A percentile compares a stretch with the other conserved stretches of the same genome.
Conservation (phyloP, 2,888 invertebrate genomes). For the Nomada fucata region DNA sequence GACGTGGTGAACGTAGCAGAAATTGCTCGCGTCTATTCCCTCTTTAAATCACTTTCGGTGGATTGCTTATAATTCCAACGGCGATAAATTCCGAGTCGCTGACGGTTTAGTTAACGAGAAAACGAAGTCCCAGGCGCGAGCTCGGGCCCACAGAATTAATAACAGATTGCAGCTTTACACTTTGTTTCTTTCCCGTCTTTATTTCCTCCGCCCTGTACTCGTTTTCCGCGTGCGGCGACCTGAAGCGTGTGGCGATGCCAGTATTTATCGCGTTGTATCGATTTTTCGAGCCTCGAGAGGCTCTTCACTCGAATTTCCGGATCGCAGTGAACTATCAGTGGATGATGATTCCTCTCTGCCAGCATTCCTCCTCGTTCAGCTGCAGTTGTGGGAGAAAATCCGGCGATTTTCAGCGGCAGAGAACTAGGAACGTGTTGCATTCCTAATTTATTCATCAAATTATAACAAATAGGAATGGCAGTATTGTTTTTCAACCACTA, state of each 20-base stretch:
- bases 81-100: slow-evolving; percentile 48
- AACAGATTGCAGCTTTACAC: slow-evolving; percentile 41
- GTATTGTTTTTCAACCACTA: no score
- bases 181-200: slow-evolving; percentile 3
- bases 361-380: not conserved
- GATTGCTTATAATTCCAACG: slow-evolving; percentile 53
- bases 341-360: not conserved
- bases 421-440: no score
- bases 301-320: not conserved
- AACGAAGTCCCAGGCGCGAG: slow-evolving; percentile 37
- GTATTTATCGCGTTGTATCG: slow-evolving; percentile 30
- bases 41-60: slow-evolving; percentile 55
- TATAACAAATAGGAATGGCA: no score
- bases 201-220: not conserved
- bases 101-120: slow-evolving; percentile 61
- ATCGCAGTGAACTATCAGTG: not conserved
- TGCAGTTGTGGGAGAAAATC: not conserved
- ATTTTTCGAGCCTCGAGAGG: not conserved
- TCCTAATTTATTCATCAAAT: no score
- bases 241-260: not conserved
- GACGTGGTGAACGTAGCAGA: slow-evolving; percentile 27
- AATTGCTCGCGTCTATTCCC: slow-evolving; percentile 49
- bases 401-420: not conserved
- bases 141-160: slow-evolving; percentile 42
- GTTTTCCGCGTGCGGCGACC: not conserved